Evolutionary conservation across 2,113 vertebrate species (phyloP).

Genomic region (Callionymus lyra): DNA sequence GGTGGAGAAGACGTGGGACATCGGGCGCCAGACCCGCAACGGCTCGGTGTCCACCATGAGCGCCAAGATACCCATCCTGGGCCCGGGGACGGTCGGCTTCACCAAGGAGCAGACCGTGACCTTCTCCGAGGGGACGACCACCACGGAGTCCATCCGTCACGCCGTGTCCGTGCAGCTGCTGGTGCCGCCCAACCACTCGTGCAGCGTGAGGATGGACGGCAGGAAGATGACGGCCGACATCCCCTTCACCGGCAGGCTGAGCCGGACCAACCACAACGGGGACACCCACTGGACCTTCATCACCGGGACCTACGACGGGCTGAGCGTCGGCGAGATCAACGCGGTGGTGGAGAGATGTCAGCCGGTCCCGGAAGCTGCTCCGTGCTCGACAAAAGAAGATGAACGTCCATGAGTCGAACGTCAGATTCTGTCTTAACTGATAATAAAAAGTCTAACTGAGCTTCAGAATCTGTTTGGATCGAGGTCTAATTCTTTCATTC

Average conservation of each 20-base stretch:
- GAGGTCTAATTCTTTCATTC: no score
- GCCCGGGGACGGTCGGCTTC: constrained; percentile 46
- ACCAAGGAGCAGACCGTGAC: constrained; percentile 55
- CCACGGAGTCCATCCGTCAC: constrained; percentile 49
- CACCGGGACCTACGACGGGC: constrained; percentile 49
- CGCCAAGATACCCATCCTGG: constrained; percentile 57
- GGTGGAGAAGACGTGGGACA: constrained; percentile 58
- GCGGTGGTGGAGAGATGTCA: constrained; percentile 63
- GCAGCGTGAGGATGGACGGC: constrained; percentile 58
- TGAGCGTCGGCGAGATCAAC: constrained; percentile 56
- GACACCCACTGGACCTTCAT: constrained; percentile 62
- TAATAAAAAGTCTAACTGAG: no score
- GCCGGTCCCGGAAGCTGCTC: constrained; percentile 45
- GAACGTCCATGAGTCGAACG: background rate
- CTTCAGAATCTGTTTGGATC: no score
- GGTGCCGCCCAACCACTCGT: constrained; percentile 61
- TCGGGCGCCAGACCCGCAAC: constrained; percentile 50
- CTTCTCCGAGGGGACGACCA: constrained; percentile 56
- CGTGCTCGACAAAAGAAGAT: constrained; percentile 30
- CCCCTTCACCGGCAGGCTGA: constrained; percentile 58
- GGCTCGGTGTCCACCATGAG: constrained; percentile 55
- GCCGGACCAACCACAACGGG: constrained; percentile 55
- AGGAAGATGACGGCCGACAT: constrained; percentile 62
- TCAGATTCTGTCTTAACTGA: no score
- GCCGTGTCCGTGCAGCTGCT: constrained; percentile 44